These are phyloP conservation scores for Liopterus haemorrhoidalis DNA, from an alignment of 2,888 invertebrate genomes.

Conservation along the genomic window DNA sequence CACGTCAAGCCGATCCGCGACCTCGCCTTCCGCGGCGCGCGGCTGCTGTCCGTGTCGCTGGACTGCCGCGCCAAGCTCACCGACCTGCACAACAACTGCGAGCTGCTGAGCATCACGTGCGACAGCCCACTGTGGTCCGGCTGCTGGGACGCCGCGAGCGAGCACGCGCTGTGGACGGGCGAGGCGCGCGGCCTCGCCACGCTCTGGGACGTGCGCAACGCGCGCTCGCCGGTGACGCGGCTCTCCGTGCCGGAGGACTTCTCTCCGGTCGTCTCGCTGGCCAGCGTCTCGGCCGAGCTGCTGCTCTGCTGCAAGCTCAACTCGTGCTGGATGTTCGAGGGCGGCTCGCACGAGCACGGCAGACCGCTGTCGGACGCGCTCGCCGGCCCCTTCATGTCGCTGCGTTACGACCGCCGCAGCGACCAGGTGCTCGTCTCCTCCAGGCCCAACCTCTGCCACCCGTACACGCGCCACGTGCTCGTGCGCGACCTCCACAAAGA, in stretches of 20 bases:
- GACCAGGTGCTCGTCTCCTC: conserved; percentile 65
- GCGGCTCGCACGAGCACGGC: conserved; percentile 43
- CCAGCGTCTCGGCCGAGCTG: conserved; percentile 47
- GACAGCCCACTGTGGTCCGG: conserved; percentile 78
- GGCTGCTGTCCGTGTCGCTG: conserved; percentile 72
- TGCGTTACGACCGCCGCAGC: conserved; percentile 60
- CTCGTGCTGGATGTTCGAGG: conserved; percentile 61
- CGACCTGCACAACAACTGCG: conserved; percentile 59
- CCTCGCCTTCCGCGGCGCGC: conserved; percentile 66
- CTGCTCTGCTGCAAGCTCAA: conserved; percentile 69
- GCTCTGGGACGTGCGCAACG: conserved; percentile 70
- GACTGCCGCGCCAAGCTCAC: conserved; percentile 71
- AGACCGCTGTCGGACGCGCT: conserved; percentile 55
- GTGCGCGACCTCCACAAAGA: too few relatives aligned
- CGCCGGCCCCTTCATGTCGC: conserved; percentile 70
- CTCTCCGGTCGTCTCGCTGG: conserved; percentile 67
- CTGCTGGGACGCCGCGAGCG: conserved; percentile 66
- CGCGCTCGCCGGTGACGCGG: neutral
- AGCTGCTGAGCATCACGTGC: too few relatives aligned
- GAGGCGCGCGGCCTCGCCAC: conserved; percentile 68
- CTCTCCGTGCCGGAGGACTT: conserved; percentile 47
- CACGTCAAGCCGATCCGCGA: conserved; percentile 76
- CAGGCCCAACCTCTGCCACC: conserved; percentile 54
- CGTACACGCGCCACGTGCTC: conserved; percentile 53
- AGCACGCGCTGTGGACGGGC: conserved; percentile 70